phyloP scores from a whole-genome alignment of 2,113 vertebrate genomes.

The Pygoscelis antarcticus region DNA sequence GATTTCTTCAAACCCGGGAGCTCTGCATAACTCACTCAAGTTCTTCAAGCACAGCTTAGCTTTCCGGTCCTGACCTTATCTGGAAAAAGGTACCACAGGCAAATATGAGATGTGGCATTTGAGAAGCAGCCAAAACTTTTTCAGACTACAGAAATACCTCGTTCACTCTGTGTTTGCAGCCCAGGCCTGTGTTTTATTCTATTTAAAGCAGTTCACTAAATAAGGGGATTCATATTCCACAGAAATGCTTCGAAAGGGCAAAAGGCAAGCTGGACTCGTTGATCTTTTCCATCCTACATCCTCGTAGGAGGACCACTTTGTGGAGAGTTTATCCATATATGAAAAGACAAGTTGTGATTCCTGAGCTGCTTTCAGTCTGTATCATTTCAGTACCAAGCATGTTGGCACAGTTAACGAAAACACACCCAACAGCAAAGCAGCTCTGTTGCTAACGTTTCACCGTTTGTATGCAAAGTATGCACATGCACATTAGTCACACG shows the following conservation, averaged over 20 bases:
- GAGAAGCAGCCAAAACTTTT: constrained; percentile 19
- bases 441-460: neutral
- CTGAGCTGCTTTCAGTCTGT: neutral
- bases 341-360: neutral
- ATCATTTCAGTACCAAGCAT: neutral
- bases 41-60: neutral
- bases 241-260: neutral
- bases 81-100: constrained; percentile 7
- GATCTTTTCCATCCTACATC: neutral
- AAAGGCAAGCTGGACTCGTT: neutral
- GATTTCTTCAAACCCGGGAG: neutral
- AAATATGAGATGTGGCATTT: neutral
- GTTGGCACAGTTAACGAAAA: constrained; percentile 11
- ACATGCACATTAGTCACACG: neutral
- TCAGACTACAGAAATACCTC: neutral
- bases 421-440: neutral
- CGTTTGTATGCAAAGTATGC: neutral
- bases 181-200: neutral
- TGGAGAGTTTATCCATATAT: neutral
- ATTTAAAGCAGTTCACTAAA: neutral
- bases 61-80: neutral
- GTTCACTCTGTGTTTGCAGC: neutral
- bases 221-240: neutral
- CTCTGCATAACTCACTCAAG: neutral
- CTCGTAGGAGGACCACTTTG: neutral